These are phyloP conservation scores for Hypsibius dujardini DNA, from an alignment of 1,140 invertebrate species.

Conservation along the genomic window DNA sequence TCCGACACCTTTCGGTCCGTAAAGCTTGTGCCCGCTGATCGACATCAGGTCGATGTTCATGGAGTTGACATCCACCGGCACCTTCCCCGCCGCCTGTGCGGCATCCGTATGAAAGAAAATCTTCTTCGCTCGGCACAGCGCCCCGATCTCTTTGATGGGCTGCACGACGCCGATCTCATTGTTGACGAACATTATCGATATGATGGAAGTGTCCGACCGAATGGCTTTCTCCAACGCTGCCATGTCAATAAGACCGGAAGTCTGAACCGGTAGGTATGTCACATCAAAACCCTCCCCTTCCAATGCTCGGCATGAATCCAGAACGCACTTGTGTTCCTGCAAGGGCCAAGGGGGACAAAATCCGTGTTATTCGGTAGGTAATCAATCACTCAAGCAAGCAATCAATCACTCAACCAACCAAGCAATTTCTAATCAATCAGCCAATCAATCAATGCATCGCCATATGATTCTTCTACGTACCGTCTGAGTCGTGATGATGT, in stretches of 20 bases:
- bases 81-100: conserved; percentile 91
- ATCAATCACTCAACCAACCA: too few species aligned
- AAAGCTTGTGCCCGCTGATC: conserved; percentile 95
- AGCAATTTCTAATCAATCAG: too few species aligned
- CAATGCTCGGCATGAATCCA: conserved; percentile 86
- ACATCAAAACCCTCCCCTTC: conserved; percentile 88
- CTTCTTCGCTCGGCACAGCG: conserved; percentile 46
- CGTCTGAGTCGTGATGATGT: conserved; percentile 93
- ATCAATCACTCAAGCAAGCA: too few species aligned
- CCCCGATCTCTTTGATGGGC: conserved; percentile 77
- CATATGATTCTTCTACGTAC: conserved; percentile 40
- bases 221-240: conserved; percentile 57
- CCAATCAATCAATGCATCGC: too few species aligned
- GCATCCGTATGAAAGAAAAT: conserved; percentile 97
- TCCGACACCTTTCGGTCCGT: conserved; percentile 95
- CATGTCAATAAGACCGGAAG: conserved; percentile 73
- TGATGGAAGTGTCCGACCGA: conserved; percentile 71
- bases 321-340: conserved; percentile 95
- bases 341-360: too few species aligned
- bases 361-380: too few species aligned
- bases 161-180: conserved; percentile 98
- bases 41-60: conserved; percentile 98
- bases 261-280: conserved; percentile 79
- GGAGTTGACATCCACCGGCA: conserved; percentile 74
- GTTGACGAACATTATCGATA: conserved; percentile 94